Conservation (phyloP, 2,888 invertebrate species). For the Nemotelus pantherinus region DNA sequence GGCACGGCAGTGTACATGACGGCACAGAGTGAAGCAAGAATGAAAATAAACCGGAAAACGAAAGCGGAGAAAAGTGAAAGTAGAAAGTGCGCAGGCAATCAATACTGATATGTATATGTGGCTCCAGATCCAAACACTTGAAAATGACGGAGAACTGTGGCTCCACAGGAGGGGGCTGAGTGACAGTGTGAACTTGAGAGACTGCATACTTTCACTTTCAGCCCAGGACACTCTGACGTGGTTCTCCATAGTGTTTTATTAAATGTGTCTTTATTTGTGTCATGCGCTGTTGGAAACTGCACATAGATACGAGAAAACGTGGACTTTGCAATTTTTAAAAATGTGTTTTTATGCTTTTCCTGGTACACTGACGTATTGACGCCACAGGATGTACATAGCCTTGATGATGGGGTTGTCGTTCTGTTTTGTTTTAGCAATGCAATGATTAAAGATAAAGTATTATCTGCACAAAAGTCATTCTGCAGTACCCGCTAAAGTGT, state of each 20-base stretch:
- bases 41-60: slow-evolving; percentile 32
- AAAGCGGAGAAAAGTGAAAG: slow-evolving; percentile 43
- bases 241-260: slow-evolving; percentile 24
- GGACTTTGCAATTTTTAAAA: slow-evolving; percentile 32
- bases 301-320: background rate
- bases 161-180: slow-evolving; percentile 16
- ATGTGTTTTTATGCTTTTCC: slow-evolving; percentile 10
- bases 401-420: too few species aligned
- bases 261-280: slow-evolving; percentile 14
- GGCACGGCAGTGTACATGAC: background rate
- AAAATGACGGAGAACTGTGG: slow-evolving; percentile 11
- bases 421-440: too few species aligned
- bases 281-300: slow-evolving; percentile 31
- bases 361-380: slow-evolving; percentile 2
- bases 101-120: slow-evolving; percentile 21
- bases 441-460: too few species aligned
- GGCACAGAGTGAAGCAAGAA: slow-evolving; percentile 3
- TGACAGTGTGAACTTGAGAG: background rate
- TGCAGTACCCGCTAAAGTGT: too few species aligned
- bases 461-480: too few species aligned
- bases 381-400: slow-evolving; percentile 5
- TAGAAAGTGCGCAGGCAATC: slow-evolving; percentile 35
- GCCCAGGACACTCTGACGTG: slow-evolving; percentile 27
- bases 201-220: slow-evolving; percentile 39
- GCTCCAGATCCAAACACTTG: slow-evolving; percentile 24